Percentiles rank a stretch among this genome's conserved stretches.
These are phyloP conservation scores for Thermophis baileyi DNA, from an alignment of 2,113 vertebrate species.

Conservation along the genomic window DNA sequence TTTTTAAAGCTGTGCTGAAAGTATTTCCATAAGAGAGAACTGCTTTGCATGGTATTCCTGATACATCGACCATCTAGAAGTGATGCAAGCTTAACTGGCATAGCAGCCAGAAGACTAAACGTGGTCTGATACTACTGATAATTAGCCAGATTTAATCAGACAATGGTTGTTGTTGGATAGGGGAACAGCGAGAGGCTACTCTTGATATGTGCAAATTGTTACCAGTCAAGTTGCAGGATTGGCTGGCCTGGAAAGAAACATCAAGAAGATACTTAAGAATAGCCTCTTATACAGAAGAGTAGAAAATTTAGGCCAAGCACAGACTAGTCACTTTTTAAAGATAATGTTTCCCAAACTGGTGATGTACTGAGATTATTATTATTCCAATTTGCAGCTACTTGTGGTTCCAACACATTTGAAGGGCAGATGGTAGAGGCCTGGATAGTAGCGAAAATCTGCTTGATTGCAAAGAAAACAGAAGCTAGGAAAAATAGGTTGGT, in stretches of 20 bases:
- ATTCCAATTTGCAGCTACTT: background rate
- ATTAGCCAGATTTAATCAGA: conserved; percentile 15
- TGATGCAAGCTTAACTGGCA: conserved; percentile 8
- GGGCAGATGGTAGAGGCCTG: background rate
- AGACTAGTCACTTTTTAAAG: background rate
- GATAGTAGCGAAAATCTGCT: background rate
- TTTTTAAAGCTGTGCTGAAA: background rate
- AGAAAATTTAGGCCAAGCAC: background rate
- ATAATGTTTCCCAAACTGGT: background rate
- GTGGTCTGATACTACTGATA: background rate
- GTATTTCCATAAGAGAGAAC: background rate
- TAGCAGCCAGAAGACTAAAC: background rate
- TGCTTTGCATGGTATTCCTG: background rate
- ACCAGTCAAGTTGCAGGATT: background rate
- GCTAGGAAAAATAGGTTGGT: background rate
- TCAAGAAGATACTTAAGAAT: background rate
- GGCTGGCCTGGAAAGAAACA: background rate
- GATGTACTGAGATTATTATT: background rate
- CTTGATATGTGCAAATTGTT: background rate
- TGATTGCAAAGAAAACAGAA: background rate
- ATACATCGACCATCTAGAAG: background rate
- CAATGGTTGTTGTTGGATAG: background rate
- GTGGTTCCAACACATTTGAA: background rate
- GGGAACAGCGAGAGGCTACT: background rate
- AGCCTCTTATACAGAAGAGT: background rate